Percentiles rank a stretch among this genome's conserved stretches.
phyloP scores from a whole-genome alignment of 1,140 invertebrate genomes.

The Drosophila ananassae region DNA sequence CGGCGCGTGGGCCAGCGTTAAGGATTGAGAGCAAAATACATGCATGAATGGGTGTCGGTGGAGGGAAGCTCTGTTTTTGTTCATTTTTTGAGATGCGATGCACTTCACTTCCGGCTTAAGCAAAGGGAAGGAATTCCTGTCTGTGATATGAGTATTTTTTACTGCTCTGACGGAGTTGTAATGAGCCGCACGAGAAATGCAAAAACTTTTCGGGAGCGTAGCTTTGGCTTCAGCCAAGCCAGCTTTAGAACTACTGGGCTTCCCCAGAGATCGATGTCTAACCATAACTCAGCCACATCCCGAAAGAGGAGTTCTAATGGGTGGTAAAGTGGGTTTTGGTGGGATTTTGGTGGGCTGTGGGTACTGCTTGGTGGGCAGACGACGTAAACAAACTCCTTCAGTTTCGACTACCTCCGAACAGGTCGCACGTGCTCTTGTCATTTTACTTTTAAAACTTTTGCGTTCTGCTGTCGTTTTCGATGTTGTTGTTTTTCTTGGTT shows the following conservation, averaged over 20 bases:
- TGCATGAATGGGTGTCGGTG: not conserved
- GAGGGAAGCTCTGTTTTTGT: not conserved
- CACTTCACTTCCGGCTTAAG: conserved; percentile 15
- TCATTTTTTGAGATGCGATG: not conserved
- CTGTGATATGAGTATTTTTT: conserved; percentile 46
- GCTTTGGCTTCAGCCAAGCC: conserved; percentile 54
- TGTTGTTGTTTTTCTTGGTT: conserved; percentile 42
- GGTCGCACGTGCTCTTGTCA: conserved; percentile 77
- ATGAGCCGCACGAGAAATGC: conserved; percentile 78
- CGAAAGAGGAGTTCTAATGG: conserved; percentile 10
- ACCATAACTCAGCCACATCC: conserved; percentile 64
- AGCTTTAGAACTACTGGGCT: conserved; percentile 23
- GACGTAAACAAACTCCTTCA: conserved; percentile 59
- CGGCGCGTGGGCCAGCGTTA: conserved; percentile 40
- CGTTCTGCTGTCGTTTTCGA: conserved; percentile 61
- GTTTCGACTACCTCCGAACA: conserved; percentile 49
- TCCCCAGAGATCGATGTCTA: conserved; percentile 73
- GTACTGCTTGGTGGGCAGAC: conserved; percentile 3
- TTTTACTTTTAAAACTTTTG: conserved; percentile 80
- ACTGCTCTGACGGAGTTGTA: conserved; percentile 65
- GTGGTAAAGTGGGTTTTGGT: conserved; percentile 1
- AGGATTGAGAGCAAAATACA: not conserved
- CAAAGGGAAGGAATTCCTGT: conserved; percentile 21
- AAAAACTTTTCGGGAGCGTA: conserved; percentile 52
- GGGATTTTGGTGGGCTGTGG: conserved; percentile 3